These are phyloP conservation scores for Drosophila insularis DNA, from an alignment of 1,140 invertebrate genomes.

Conservation along the genomic window DNA sequence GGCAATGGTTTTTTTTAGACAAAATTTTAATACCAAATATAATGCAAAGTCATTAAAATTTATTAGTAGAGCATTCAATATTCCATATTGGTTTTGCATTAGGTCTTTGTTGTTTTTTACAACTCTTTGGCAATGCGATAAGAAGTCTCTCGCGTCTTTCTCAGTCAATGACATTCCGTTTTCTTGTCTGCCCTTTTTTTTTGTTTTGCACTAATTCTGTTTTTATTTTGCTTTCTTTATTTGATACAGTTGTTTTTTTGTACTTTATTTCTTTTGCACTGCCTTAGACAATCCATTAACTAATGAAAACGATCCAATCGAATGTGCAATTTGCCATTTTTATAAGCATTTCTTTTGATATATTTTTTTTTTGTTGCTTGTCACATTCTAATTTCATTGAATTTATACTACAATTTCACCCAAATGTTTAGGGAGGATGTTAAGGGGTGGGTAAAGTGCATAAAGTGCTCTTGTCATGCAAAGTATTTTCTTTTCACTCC, in stretches of 20 bases:
- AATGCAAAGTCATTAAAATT: too few species aligned
- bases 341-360: constrained; percentile 31
- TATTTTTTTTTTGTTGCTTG: constrained; percentile 42
- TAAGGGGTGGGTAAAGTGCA: background rate
- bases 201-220: constrained; percentile 33
- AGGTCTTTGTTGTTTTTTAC: background rate
- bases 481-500: constrained; percentile 49
- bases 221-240: constrained; percentile 17
- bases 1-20: too few species aligned
- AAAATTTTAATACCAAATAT: too few species aligned
- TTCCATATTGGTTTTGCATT: background rate
- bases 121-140: constrained; percentile 30
- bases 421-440: constrained; percentile 44
- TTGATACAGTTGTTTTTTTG: constrained; percentile 30
- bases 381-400: constrained; percentile 78
- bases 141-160: background rate
- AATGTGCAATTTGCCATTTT: constrained; percentile 48
- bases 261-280: constrained; percentile 15
- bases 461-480: constrained; percentile 38
- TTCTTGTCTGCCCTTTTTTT: background rate
- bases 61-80: background rate
- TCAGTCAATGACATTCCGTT: background rate
- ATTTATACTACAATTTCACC: constrained; percentile 69
- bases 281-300: constrained; percentile 61
- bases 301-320: constrained; percentile 65